These are phyloP conservation scores for Champsocephalus gunnari DNA, from an alignment of 2,797 vertebrate species.

Conservation along the genomic window DNA sequence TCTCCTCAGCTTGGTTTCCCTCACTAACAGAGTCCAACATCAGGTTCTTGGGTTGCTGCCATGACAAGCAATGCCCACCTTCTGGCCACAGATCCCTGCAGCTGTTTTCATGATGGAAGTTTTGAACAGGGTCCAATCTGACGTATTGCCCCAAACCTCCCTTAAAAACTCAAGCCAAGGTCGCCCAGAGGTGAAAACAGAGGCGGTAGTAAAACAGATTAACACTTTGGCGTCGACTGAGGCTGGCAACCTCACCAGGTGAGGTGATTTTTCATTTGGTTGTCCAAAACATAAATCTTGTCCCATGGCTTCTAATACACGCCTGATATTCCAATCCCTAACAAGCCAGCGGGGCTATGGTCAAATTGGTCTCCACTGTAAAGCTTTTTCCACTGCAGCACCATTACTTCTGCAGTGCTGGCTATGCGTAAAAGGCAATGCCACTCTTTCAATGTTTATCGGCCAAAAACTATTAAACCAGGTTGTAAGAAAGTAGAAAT, in stretches of 20 bases:
- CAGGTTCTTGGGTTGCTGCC: conserved; percentile 22
- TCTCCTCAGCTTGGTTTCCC: conserved; percentile 9
- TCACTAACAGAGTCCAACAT: conserved; percentile 1
- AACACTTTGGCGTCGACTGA: conserved; percentile 16
- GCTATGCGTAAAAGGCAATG: neutral
- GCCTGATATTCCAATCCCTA: neutral
- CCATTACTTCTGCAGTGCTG: neutral
- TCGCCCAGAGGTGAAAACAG: conserved; percentile 23
- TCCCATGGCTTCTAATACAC: neutral
- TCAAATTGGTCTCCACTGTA: neutral
- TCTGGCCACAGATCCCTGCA: conserved; percentile 32
- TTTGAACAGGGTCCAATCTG: conserved; percentile 30
- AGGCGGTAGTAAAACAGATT: conserved; percentile 22
- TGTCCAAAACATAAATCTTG: conserved; percentile 20
- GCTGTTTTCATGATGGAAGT: conserved; percentile 43
- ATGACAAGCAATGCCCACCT: conserved; percentile 30
- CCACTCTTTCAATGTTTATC: neutral
- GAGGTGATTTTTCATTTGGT: conserved; percentile 18
- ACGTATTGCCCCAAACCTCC: conserved; percentile 35
- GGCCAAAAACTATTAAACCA: neutral
- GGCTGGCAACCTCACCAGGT: neutral
- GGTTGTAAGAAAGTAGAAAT: neutral
- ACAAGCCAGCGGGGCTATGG: neutral
- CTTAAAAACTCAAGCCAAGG: conserved; percentile 23
- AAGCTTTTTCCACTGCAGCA: conserved; percentile 1